These are phyloP conservation scores for Patiria miniata DNA, from an alignment of 35 echinoderm and acorn worm species.

Conservation along the genomic window DNA sequence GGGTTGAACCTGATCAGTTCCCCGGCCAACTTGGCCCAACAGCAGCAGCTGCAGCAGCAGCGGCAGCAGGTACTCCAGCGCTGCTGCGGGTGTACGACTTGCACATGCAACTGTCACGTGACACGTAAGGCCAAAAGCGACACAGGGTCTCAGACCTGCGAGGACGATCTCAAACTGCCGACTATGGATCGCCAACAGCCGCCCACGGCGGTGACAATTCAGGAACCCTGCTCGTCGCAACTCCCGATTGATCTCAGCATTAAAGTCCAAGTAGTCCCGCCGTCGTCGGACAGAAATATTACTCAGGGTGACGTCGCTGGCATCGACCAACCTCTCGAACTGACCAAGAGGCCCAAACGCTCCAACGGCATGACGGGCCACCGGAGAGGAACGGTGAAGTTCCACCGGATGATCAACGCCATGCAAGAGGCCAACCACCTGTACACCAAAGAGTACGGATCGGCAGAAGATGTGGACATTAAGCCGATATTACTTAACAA, in stretches of 20 bases:
- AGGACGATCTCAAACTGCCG: neutral
- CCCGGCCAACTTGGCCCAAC: neutral
- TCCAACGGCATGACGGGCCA: neutral
- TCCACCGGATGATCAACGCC: neutral
- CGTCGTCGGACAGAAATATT: neutral
- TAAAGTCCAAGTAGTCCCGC: neutral
- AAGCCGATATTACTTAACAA: neutral
- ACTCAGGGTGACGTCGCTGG: neutral
- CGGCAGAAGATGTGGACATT: neutral
- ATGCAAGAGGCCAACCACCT: neutral
- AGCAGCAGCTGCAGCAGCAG: neutral
- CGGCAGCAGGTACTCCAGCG: neutral
- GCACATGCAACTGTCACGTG: neutral
- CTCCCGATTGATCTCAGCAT: slow-evolving; percentile 20
- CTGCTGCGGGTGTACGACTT: neutral
- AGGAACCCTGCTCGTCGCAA: neutral
- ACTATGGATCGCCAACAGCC: neutral
- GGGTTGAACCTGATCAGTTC: neutral
- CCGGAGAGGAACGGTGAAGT: neutral
- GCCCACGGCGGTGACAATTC: neutral
- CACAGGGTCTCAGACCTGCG: neutral
- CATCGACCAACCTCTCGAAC: neutral
- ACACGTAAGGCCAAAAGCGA: neutral
- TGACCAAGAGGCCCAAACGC: neutral
- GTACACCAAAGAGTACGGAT: slow-evolving; percentile 2